A percentile compares a stretch with the other conserved stretches of the same genome.
phyloP scores from a whole-genome alignment of 2,797 vertebrate genomes.

The Pseudochirops cupreus region DNA sequence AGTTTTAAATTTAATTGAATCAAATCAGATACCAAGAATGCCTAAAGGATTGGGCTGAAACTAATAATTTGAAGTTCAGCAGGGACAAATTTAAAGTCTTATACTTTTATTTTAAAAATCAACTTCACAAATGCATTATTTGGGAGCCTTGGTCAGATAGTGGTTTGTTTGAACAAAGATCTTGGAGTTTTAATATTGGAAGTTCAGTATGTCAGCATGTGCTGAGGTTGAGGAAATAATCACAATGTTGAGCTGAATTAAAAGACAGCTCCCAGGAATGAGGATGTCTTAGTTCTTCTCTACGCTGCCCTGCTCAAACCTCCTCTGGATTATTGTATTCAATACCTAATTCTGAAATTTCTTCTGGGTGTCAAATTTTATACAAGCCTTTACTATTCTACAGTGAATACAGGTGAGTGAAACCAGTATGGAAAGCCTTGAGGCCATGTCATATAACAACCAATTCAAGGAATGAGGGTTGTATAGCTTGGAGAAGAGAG shows the following conservation, averaged over 20 bases:
- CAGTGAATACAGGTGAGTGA: neutral
- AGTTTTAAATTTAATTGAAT: neutral
- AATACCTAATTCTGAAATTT: neutral
- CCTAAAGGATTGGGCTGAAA: neutral
- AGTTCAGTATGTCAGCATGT: neutral
- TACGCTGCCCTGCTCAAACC: neutral
- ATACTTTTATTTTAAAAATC: neutral
- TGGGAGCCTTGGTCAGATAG: neutral
- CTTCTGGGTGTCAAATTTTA: neutral
- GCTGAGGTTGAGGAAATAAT: neutral
- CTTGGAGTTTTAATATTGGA: neutral
- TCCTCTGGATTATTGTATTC: neutral
- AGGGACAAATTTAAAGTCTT: neutral
- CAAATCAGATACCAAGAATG: neutral
- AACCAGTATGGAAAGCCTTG: neutral
- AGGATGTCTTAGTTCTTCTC: neutral
- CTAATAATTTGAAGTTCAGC: neutral
- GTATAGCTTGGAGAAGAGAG: neutral
- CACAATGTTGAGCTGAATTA: neutral
- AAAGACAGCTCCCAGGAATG: neutral
- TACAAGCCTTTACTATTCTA: neutral
- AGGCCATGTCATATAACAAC: neutral
- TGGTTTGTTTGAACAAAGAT: neutral
- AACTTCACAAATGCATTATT: neutral
- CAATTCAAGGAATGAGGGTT: neutral